Evolutionary conservation across 2,797 vertebrate genomes (phyloP).

Genomic region (Malurus splendens): DNA sequence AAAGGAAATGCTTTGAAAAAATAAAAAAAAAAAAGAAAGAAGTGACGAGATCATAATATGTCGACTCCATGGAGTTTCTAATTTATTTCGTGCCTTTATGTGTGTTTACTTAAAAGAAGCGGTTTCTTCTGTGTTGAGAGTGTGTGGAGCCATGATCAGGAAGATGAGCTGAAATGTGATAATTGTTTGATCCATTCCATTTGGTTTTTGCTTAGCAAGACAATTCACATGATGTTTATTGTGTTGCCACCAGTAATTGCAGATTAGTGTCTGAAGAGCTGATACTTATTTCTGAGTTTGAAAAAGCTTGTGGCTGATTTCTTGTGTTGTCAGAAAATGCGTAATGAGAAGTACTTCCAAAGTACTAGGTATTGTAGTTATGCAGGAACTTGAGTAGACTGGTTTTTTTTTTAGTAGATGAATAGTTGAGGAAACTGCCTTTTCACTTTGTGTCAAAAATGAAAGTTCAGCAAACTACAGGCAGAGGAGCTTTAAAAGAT

Average conservation of each 20-base stretch:
- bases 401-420: not conserved
- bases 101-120: not conserved
- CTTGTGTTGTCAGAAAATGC: not conserved
- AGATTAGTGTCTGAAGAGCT: not conserved
- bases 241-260: not conserved
- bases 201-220: not conserved
- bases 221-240: not conserved
- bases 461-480: not conserved
- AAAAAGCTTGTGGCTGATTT: not conserved
- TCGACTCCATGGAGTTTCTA: not conserved
- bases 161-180: not conserved
- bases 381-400: fast-evolving
- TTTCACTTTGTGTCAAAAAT: not conserved
- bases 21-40: not conserved
- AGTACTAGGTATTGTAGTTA: not conserved
- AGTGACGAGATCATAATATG: not conserved
- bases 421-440: not conserved
- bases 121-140: not conserved
- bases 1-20: not conserved
- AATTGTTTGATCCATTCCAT: not conserved
- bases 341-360: not conserved
- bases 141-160: not conserved
- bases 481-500: not conserved
- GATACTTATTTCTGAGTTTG: not conserved
- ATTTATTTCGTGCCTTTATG: not conserved